Conservation (phyloP, 2,888 invertebrate genomes). For the Drosophila tripunctata region DNA sequence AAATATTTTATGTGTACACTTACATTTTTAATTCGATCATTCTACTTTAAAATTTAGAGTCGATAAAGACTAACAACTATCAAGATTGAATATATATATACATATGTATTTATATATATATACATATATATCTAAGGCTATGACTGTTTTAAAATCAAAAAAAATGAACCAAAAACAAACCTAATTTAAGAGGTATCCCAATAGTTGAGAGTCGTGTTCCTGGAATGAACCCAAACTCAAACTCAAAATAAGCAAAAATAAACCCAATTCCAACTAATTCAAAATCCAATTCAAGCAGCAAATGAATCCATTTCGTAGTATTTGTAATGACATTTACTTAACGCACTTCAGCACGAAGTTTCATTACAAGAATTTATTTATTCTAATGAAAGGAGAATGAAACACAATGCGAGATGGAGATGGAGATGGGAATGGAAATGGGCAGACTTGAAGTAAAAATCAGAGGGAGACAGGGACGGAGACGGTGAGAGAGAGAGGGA, state of each 20-base stretch:
- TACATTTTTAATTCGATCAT: no score
- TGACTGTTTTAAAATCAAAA: no score
- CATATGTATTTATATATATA: no score
- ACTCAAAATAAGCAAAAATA: neutral
- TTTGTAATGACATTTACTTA: constrained; percentile 31
- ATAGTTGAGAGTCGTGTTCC: neutral
- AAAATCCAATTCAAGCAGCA: neutral
- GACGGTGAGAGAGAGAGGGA: neutral
- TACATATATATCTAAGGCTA: no score
- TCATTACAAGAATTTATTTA: constrained; percentile 24
- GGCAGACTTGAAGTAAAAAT: no score
- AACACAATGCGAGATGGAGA: neutral
- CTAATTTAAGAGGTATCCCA: no score
- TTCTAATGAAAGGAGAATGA: constrained; percentile 10
- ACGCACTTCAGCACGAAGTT: constrained; percentile 11
- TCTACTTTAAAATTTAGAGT: no score
- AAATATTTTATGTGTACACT: no score
- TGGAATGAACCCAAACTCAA: neutral
- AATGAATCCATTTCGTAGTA: constrained; percentile 28
- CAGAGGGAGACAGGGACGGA: neutral
- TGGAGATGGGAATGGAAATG: neutral
- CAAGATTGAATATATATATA: no score
- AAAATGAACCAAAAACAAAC: no score
- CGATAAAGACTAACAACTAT: no score
- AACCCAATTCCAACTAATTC: neutral